Evolutionary conservation across 2,888 invertebrate genomes (phyloP).

Genomic region (Octodonta nipae): DNA sequence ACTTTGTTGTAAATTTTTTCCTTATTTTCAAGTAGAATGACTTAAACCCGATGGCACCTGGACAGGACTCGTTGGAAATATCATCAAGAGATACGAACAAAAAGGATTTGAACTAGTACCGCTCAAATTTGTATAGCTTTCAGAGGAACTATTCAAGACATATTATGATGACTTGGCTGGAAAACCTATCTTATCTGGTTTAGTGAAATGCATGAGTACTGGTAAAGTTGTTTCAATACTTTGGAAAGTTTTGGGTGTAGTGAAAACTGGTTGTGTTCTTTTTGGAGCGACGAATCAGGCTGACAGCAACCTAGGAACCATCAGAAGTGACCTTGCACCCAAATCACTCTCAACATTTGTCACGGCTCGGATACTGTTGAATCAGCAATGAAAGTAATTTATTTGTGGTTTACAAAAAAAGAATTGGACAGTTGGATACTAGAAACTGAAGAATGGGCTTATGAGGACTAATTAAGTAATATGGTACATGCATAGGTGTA

Average conservation of each 20-base stretch:
- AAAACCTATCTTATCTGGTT: conserved; percentile 86
- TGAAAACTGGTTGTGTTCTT: conserved; percentile 90
- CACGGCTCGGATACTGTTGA: conserved; percentile 96
- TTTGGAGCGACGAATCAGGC: conserved; percentile 96
- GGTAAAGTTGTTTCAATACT: conserved; percentile 93
- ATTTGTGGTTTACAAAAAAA: conserved; percentile 85
- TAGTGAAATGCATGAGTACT: conserved; percentile 52
- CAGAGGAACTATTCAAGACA: conserved; percentile 70
- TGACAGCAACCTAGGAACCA: conserved; percentile 88
- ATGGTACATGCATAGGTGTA: too few species aligned
- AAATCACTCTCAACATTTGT: conserved; percentile 91
- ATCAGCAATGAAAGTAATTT: conserved; percentile 90
- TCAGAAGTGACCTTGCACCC: conserved; percentile 94
- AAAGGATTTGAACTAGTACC: conserved; percentile 95
- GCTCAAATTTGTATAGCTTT: conserved; percentile 83
- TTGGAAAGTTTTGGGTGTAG: conserved; percentile 91
- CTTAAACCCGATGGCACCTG: conserved; percentile 96
- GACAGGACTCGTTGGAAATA: conserved; percentile 88
- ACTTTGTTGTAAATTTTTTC: conserved; percentile 46
- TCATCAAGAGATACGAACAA: conserved; percentile 89
- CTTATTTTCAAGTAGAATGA: conserved; percentile 51
- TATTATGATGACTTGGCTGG: conserved; percentile 87
- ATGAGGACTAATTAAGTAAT: conserved; percentile 51
- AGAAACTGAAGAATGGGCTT: conserved; percentile 76
- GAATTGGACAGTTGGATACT: conserved; percentile 73